Conservation (phyloP, 1,140 invertebrate genomes). For the Drosophila ambigua region DNA sequence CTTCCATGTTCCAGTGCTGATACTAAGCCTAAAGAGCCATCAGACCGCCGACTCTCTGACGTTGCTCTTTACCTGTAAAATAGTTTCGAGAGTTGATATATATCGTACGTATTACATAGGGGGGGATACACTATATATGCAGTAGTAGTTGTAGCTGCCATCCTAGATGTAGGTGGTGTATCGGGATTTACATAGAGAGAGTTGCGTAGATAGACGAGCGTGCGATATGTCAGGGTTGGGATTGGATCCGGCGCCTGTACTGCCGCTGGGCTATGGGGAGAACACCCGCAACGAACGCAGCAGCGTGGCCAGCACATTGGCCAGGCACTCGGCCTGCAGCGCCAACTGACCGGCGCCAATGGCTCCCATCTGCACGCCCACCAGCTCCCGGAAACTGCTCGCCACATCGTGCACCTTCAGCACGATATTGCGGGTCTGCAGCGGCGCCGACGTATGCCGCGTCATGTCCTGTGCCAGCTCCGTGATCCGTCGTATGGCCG, state of each 20-base stretch:
- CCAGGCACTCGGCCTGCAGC: conserved; percentile 91
- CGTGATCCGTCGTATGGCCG: conserved; percentile 87
- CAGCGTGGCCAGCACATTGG: conserved; percentile 91
- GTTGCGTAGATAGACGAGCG: conserved; percentile 51
- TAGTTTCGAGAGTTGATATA: conserved; percentile 55
- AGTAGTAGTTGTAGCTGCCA: conserved; percentile 9
- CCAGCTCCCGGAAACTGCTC: conserved; percentile 89
- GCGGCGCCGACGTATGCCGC: conserved; percentile 89
- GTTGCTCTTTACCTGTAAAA: conserved; percentile 72
- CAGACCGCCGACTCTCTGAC: conserved; percentile 74
- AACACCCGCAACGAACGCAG: conserved; percentile 92
- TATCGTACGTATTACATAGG: conserved; percentile 3
- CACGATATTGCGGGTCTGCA: conserved; percentile 91
- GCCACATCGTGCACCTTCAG: conserved; percentile 91
- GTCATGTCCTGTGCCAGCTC: conserved; percentile 89
- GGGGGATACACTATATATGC: not conserved
- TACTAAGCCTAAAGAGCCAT: conserved; percentile 35
- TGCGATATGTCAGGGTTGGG: conserved; percentile 59
- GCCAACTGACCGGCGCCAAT: conserved; percentile 86
- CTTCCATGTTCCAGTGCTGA: conserved; percentile 26
- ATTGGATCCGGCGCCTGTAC: conserved; percentile 7
- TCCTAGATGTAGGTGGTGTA: conserved; percentile 56
- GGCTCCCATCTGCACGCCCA: conserved; percentile 86
- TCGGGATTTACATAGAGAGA: conserved; percentile 50
- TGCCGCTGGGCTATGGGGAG: conserved; percentile 85